These are phyloP conservation scores for Agrilus planipennis DNA, from an alignment of 1,140 invertebrate species.

Conservation along the genomic window DNA sequence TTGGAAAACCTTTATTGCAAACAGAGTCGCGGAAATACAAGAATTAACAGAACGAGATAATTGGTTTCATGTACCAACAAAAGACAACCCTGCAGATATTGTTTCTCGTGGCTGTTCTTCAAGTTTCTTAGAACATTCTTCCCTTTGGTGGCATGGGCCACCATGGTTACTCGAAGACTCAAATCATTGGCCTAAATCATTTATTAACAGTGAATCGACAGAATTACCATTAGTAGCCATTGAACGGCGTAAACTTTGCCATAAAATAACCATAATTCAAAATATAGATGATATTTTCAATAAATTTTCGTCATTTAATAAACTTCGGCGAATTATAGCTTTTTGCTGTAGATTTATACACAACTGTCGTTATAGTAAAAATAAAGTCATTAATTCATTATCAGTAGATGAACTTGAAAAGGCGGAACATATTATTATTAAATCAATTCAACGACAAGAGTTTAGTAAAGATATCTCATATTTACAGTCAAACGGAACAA, in stretches of 20 bases:
- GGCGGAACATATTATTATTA: neutral
- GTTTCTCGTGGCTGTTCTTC: constrained; percentile 22
- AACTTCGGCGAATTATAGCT: neutral
- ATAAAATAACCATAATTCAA: too few relatives aligned
- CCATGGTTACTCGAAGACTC: too few relatives aligned
- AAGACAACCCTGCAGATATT: constrained; percentile 24
- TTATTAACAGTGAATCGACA: too few relatives aligned
- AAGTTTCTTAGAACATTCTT: too few relatives aligned
- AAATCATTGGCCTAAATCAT: too few relatives aligned
- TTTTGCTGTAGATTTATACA: neutral
- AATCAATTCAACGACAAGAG: neutral
- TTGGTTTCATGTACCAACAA: constrained; percentile 9
- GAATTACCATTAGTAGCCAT: too few relatives aligned
- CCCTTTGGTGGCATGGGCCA: too few relatives aligned
- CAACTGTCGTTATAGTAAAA: neutral
- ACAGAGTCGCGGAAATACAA: constrained; percentile 26
- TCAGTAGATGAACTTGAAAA: neutral
- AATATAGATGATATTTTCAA: too few relatives aligned
- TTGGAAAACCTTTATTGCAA: constrained; percentile 22
- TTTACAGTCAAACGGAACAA: neutral
- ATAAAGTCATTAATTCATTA: neutral
- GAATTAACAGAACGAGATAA: constrained; percentile 14
- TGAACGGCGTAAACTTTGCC: too few relatives aligned
- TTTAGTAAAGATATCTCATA: neutral
- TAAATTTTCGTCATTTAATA: neutral